Evolutionary conservation across 2,888 invertebrate genomes (phyloP).

Genomic region (Lasioglossum oenotherae): DNA sequence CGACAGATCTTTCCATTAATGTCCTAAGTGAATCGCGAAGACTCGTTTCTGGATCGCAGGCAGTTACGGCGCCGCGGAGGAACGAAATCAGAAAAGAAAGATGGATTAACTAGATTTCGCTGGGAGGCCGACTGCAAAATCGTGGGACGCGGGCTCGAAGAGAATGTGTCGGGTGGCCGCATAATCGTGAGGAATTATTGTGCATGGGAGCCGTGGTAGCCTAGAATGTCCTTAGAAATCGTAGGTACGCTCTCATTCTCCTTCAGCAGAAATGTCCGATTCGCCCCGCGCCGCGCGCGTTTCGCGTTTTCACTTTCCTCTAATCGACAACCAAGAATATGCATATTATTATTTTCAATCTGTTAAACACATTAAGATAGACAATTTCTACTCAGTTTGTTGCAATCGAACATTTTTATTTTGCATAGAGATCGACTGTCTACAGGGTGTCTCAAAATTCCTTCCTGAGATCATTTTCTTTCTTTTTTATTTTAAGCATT

Average conservation of each 20-base stretch:
- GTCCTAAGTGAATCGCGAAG: conserved; percentile 27
- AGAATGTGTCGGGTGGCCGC: conserved; percentile 42
- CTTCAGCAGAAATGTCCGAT: too few species aligned
- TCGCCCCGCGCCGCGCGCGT: too few species aligned
- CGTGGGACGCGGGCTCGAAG: conserved; percentile 31
- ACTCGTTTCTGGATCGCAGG: conserved; percentile 34
- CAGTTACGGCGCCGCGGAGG: conserved; percentile 15
- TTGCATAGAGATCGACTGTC: too few species aligned
- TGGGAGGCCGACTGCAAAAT: conserved; percentile 39
- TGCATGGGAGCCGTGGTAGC: conserved; percentile 32
- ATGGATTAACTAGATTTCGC: conserved; percentile 53
- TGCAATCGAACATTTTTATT: too few species aligned
- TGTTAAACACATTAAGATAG: too few species aligned
- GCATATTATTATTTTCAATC: neutral
- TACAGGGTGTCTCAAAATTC: too few species aligned
- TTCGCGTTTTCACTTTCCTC: neutral
- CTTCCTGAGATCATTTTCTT: too few species aligned
- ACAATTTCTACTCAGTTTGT: too few species aligned
- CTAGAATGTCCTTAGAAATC: conserved; percentile 28
- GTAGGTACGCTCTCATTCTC: neutral
- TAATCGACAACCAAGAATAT: neutral
- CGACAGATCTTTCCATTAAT: conserved; percentile 31
- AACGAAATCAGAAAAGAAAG: conserved; percentile 48
- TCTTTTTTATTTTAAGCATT: too few species aligned
- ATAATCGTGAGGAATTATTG: conserved; percentile 57